Evolutionary conservation across 2,797 vertebrate species (phyloP), one percentile per base, ranked within the genome.

Genomic region (Tachyglossus aculeatus): DNA sequence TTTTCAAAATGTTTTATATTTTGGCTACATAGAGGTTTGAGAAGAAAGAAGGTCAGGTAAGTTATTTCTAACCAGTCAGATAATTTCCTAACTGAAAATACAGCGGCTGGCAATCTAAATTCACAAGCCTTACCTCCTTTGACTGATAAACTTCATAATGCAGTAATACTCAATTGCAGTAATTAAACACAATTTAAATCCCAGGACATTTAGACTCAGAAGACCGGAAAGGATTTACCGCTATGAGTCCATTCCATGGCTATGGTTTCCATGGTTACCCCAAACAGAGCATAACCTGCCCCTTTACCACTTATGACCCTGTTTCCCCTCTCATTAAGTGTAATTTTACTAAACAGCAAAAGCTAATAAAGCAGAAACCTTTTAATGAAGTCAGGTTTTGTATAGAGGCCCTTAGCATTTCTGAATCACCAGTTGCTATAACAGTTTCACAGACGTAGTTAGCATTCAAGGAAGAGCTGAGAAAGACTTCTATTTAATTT

Each of bases 301-400:
- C 25, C 24, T 37, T 54, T 70, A 65, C 40, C 13, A 57, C 10
- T 19, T 16, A 18, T 57, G 7, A 10, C 15, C 53, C 53, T 44
- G 39, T 47, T 51, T 68, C 62, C 63, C 40, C 24, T 68, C 52
- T 80, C 62, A 74, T 78, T 80, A 81, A 61, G 53, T 24, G 52
- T 54, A 59, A 74, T 76, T 85, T 81, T 73, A 54, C 62, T 64
- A 45, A 75, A 80, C 38, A 73, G 58, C 40, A 67, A 75, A 74
- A 66, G 73, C 41, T 74, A 78, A 81, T 81, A 80, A 81, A 74
- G 71, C 50, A 60, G 36, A 79, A 78, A 47, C 61, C 52, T 81
- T 81, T 79, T 68, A 38, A 54, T 81, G 73, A 79, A 83, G 80
- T 78, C 58, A 47, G 25, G 21, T 66, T 71, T 84, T 73, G 54